These are phyloP conservation scores for Chlorops oryzae DNA, from an alignment of 1,140 invertebrate genomes.

Conservation along the genomic window DNA sequence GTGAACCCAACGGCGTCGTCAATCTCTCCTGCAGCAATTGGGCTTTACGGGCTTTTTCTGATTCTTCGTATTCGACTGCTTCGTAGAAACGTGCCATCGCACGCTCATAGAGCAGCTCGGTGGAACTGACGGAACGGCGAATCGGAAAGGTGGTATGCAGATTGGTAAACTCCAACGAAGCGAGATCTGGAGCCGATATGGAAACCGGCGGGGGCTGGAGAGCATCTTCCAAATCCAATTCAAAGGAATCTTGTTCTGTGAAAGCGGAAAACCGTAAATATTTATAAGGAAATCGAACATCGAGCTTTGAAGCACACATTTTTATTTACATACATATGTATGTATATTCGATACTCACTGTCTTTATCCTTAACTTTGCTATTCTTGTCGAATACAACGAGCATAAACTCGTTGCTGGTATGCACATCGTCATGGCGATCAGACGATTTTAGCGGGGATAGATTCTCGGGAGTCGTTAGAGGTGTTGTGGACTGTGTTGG, in stretches of 20 bases:
- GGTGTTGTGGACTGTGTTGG: slow-evolving; percentile 4
- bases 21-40: slow-evolving; percentile 24
- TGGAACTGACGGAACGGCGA: slow-evolving; percentile 70
- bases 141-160: slow-evolving; percentile 47
- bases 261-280: slow-evolving; percentile 4
- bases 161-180: slow-evolving; percentile 48
- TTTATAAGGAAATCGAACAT: background rate
- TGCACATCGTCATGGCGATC: slow-evolving; percentile 45
- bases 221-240: slow-evolving; percentile 56
- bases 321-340: no score
- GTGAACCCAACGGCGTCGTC: background rate
- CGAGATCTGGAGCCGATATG: slow-evolving; percentile 69
- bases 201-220: slow-evolving; percentile 69
- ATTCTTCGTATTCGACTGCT: slow-evolving; percentile 65
- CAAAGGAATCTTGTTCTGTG: slow-evolving; percentile 54
- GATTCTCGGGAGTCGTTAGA: background rate
- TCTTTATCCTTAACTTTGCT: slow-evolving; percentile 49
- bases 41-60: slow-evolving; percentile 49
- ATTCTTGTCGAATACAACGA: slow-evolving; percentile 64
- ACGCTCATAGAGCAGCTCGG: slow-evolving; percentile 69
- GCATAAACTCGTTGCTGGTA: slow-evolving; percentile 67
- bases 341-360: slow-evolving; percentile 45
- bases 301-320: no score
- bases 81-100: slow-evolving; percentile 73
- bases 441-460: slow-evolving; percentile 15